phyloP scores from a whole-genome alignment of 2,113 vertebrate species.

The Australoheros scitulus region DNA sequence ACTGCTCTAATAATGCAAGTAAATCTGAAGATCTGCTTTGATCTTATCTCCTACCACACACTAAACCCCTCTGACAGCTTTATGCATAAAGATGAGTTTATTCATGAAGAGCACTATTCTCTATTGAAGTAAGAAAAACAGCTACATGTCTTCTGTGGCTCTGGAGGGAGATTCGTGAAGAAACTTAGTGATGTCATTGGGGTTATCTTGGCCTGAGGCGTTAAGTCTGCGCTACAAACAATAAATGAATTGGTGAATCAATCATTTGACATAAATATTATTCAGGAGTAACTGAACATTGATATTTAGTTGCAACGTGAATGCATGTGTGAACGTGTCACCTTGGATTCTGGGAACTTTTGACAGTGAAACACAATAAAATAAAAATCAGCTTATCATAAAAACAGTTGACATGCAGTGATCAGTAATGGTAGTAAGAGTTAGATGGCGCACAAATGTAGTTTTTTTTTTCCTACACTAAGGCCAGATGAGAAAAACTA shows the following conservation, averaged over 20 bases:
- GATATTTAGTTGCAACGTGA: not conserved
- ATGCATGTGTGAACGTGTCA: not conserved
- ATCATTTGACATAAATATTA: not conserved
- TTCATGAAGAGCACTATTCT: not conserved
- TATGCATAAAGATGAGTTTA: not conserved
- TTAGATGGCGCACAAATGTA: not conserved
- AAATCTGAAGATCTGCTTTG: not conserved
- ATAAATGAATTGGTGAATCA: not conserved
- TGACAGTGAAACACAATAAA: not conserved
- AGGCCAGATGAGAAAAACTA: not conserved
- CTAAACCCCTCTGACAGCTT: not conserved
- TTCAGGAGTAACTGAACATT: not conserved
- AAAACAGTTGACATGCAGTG: not conserved
- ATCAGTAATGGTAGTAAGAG: not conserved
- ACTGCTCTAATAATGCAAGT: constrained; percentile 1
- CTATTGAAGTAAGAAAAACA: not conserved
- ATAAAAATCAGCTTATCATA: rapidly evolving
- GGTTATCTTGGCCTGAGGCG: not conserved
- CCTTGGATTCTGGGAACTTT: not conserved
- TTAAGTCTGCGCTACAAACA: not conserved
- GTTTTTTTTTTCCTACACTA: too few species aligned
- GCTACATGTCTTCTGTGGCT: not conserved
- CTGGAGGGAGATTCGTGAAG: not conserved
- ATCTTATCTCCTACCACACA: not conserved
- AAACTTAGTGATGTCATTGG: not conserved